phyloP scores from a whole-genome alignment of 2,113 vertebrate genomes.

The Tautogolabrus adspersus region DNA sequence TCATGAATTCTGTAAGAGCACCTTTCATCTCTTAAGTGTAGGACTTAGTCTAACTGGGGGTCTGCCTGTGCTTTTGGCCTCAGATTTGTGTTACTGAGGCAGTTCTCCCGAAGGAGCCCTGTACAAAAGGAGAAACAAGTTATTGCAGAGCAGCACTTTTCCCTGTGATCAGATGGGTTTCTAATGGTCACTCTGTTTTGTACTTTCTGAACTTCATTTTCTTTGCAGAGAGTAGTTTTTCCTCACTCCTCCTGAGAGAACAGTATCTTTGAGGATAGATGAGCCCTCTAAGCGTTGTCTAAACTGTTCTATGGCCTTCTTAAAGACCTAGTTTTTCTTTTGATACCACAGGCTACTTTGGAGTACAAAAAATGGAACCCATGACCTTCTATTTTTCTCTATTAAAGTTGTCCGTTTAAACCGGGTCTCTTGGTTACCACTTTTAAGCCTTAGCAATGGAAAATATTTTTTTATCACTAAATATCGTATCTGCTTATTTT shows the following conservation, averaged over 20 bases:
- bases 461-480: background rate
- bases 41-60: conserved; percentile 41
- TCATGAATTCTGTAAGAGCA: conserved; percentile 47
- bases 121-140: conserved; percentile 55
- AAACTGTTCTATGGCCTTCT: background rate
- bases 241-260: conserved; percentile 20
- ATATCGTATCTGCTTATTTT: background rate
- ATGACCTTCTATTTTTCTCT: background rate
- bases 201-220: conserved; percentile 48
- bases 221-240: conserved; percentile 23
- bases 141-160: conserved; percentile 56
- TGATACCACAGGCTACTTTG: background rate
- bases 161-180: conserved; percentile 55
- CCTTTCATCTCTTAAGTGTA: conserved; percentile 50
- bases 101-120: conserved; percentile 38
- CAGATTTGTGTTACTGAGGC: conserved; percentile 41
- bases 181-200: conserved; percentile 42
- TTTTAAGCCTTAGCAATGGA: background rate
- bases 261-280: background rate
- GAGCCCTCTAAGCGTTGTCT: conserved; percentile 4
- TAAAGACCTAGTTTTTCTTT: conserved; percentile 1
- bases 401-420: background rate
- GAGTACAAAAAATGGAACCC: background rate
- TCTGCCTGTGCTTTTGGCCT: conserved; percentile 46
- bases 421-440: background rate